Evolutionary conservation across 2,797 vertebrate species (phyloP), one percentile per base, ranked within the genome.

Genomic region (Mormyrus proboscirostris): DNA sequence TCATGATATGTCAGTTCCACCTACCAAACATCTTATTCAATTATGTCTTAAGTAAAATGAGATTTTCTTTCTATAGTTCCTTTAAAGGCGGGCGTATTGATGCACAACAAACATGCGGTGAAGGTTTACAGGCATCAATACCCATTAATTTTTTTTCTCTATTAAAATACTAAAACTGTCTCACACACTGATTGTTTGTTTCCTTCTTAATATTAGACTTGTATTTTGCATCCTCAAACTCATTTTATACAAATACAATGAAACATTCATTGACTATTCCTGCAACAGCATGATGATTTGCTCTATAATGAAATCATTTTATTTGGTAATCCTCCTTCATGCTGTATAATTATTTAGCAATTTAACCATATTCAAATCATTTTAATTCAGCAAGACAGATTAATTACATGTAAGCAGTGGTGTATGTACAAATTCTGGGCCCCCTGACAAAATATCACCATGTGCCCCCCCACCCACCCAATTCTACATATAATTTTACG

Each of bases 181-280:
- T 86, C 12, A 22, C 25, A 25, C 25, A 33, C 49, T 55, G 25
- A 25, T 29, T 41, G 50, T 8, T 86, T 29, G 50, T 55, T 86
- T 49, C 50, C 50, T 38, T 22, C 50, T 33, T 55, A 86, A 86
- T 49, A 55, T 55, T 22, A 29, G 9, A 86, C 50, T 29, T 49
- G 2, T 86, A 86, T 86, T 55, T 86, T 51, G 25, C 50, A 29
- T 38, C 53, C 51, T 86, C 33, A 55, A n/a, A 38, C 65, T 38
- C 29, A 83, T 88, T 82, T 86, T 55, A 86, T 55, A 38, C 12
- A 86, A 86, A 86, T 86, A 33, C 8, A 84, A 55, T 55, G 10
- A 86, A 88, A 82, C 29, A 79, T 29, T 69, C 73, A 82, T 14
- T 88, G 22, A 22, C 38, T 10, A 29, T 49, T 44, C 14, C 44